These are phyloP conservation scores for Hippocampus barbouri DNA, from an alignment of 2,113 vertebrate genomes.

Conservation along the genomic window DNA sequence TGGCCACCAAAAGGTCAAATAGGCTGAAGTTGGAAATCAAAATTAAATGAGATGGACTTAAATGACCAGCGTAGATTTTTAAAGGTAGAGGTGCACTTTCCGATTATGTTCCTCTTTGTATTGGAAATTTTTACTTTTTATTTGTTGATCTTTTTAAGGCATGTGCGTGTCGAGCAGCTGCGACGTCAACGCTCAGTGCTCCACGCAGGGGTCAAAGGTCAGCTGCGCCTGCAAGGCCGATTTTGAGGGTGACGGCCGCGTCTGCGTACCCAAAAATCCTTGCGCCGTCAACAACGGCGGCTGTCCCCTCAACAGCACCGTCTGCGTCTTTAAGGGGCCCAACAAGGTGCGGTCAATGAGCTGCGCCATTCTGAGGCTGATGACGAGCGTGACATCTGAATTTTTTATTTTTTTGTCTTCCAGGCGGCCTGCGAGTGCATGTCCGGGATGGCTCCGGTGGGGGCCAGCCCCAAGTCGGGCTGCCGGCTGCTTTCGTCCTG, in stretches of 20 bases:
- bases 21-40: no score
- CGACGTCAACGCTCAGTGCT: conserved; percentile 76
- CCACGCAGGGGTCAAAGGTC: conserved; percentile 53
- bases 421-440: conserved; percentile 83
- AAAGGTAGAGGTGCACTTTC: no score
- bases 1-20: no score
- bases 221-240: conserved; percentile 78
- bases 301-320: conserved; percentile 80
- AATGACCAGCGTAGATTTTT: no score
- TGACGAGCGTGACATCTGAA: no score
- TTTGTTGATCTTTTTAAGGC: conserved; percentile 29
- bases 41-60: no score
- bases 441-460: conserved; percentile 66
- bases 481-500: conserved; percentile 72
- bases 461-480: conserved; percentile 42
- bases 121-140: neutral
- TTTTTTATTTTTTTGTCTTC: neutral
- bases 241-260: conserved; percentile 80
- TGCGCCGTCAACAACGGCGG: conserved; percentile 80
- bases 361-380: neutral
- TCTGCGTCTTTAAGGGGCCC: conserved; percentile 75
- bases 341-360: conserved; percentile 74
- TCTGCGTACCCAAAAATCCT: conserved; percentile 82
- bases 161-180: conserved; percentile 76
- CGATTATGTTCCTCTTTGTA: no score